phyloP scores from a whole-genome alignment of 1,140 invertebrate species.

The Magallana angulata region DNA sequence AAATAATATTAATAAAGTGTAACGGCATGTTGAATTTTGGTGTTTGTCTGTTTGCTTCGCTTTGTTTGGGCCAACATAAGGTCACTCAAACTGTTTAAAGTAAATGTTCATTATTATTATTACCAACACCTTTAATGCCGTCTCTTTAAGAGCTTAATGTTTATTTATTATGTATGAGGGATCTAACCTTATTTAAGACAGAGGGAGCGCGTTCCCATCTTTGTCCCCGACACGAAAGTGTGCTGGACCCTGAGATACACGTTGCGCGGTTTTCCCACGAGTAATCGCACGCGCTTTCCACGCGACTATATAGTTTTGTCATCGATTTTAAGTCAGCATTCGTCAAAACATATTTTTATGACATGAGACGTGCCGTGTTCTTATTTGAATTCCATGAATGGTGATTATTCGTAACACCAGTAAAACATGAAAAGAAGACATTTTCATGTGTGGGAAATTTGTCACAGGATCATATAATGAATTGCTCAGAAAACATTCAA shows the following conservation, averaged over 20 bases:
- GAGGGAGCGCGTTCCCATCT: background rate
- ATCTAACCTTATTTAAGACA: constrained; percentile 18
- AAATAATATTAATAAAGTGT: background rate
- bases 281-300: constrained; percentile 24
- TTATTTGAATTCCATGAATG: constrained; percentile 24
- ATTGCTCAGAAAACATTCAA: background rate
- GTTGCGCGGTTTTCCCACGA: constrained; percentile 25
- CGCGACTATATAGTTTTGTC: constrained; percentile 6
- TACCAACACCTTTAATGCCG: background rate
- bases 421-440: constrained; percentile 20
- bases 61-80: background rate
- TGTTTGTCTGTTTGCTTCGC: background rate
- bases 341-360: constrained; percentile 29
- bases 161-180: constrained; percentile 30
- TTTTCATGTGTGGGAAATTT: constrained; percentile 2
- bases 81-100: background rate
- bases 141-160: background rate
- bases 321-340: constrained; percentile 32
- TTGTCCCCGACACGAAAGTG: background rate
- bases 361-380: constrained; percentile 7
- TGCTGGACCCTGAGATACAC: constrained; percentile 14
- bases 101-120: constrained; percentile 12
- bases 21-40: background rate
- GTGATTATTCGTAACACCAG: constrained; percentile 20
- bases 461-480: background rate